These are phyloP conservation scores for Mastigias papua DNA, from an alignment of 30 jellyfish, hydroid and myxozoan species.

Conservation along the genomic window DNA sequence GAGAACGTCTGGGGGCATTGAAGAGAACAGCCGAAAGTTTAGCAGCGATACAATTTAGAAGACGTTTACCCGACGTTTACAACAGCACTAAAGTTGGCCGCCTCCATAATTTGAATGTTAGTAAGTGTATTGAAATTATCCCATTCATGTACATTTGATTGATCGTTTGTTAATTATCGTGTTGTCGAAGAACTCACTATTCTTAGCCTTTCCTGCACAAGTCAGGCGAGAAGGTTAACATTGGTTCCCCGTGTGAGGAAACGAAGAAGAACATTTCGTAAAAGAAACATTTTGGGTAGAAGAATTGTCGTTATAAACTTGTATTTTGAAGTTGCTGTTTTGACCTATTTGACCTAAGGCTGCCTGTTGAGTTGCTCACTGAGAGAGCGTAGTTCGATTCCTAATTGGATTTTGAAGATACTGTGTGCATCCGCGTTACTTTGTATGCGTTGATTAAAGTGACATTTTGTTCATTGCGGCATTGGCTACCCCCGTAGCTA, in stretches of 20 bases:
- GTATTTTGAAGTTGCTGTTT: background rate
- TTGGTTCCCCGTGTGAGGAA: conserved; percentile 5
- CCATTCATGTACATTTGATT: background rate
- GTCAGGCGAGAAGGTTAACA: background rate
- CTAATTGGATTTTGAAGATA: background rate
- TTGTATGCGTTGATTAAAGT: background rate
- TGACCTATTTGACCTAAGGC: background rate
- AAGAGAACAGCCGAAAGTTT: background rate
- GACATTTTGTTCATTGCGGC: background rate
- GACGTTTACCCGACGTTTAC: background rate
- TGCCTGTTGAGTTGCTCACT: background rate
- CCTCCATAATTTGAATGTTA: background rate
- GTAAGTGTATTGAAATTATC: background rate
- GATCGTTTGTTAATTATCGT: background rate
- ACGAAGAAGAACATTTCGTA: background rate
- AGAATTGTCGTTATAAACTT: background rate
- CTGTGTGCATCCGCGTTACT: background rate
- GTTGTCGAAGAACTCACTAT: background rate
- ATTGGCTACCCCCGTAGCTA: background rate
- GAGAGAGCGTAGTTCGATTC: background rate
- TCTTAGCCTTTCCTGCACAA: background rate
- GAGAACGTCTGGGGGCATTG: background rate
- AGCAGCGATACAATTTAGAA: background rate
- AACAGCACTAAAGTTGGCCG: background rate
- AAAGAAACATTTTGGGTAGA: background rate